Evolutionary conservation across 2,888 invertebrate genomes (phyloP), one percentile per base, ranked within the genome.

Genomic region (Eustalomyia histrio): DNA sequence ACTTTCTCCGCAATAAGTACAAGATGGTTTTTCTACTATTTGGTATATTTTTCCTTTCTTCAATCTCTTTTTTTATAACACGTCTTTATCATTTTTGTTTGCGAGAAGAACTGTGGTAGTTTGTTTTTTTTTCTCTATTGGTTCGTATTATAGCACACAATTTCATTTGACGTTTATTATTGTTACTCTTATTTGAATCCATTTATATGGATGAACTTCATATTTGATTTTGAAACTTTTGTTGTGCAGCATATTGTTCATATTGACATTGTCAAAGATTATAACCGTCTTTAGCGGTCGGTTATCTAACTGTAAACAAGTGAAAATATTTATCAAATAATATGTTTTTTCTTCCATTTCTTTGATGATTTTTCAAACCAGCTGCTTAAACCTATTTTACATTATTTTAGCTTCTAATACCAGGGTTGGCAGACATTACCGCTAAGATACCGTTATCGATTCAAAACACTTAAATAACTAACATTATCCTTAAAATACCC

Each of bases 291-390:
- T 55, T 47, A 75, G 55, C 53, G 21, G 61, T 55, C 57, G 50
- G 68, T 80, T 78, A 83, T 72, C 58, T 84, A 84, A 83, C 84
- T 73, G 84, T 84, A 74, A 83, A 79, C 29, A 55, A 55, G 73
- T 80, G 80, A 83, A 81, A 78, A 43, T 55, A 29, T 55, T 69
- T 9, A 52, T 12, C 39, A 12, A 39, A 12, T 39, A 2, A 1
- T 1, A 5, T 4, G 7, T 35, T 35, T 35, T 7, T 35, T 21
- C 4, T 21, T 21, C 21, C 9, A 35, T 35, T 35, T 35, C 1
- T 9, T 35, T 35, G 10, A 5, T 2, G 35, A 35, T 35, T 35
- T 35, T 35, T 35, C n/a, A n/a, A n/a, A n/a, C n/a, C n/a, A n/a
- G n/a, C n/a, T n/a, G n/a, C n/a, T n/a, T n/a, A n/a, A n/a, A n/a